Conservation (phyloP, 2,113 vertebrate species). For the Holacanthus passer region DNA sequence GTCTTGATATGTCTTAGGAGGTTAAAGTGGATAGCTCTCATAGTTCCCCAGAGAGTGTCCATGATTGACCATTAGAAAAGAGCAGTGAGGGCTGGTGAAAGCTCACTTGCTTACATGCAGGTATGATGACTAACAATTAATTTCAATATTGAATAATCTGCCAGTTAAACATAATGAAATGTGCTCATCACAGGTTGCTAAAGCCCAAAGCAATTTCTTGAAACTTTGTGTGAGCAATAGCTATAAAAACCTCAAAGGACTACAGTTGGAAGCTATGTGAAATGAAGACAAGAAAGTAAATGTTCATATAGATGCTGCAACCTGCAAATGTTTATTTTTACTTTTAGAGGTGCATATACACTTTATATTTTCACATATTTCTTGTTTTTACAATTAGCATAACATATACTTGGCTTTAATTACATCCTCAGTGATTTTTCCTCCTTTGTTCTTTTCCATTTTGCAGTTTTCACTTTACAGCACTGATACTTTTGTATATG, state of each 20-base stretch:
- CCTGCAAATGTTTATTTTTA: slow-evolving; percentile 10
- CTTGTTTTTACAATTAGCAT: neutral
- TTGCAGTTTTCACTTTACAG: neutral
- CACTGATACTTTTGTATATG: neutral
- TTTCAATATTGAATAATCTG: slow-evolving; percentile 1
- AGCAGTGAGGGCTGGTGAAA: neutral
- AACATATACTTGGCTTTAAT: neutral
- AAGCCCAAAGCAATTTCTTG: neutral
- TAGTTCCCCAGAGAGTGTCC: slow-evolving; percentile 15
- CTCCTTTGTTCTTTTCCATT: neutral
- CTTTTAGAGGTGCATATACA: neutral
- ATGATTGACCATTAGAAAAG: neutral
- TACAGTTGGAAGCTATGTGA: neutral
- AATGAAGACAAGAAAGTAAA: slow-evolving; percentile 9
- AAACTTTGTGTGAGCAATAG: neutral
- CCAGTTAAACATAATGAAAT: neutral
- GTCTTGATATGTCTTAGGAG: slow-evolving; percentile 7
- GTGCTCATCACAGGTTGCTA: slow-evolving; percentile 5
- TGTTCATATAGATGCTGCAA: neutral
- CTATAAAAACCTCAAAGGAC: neutral
- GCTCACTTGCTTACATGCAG: slow-evolving; percentile 1
- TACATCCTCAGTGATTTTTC: neutral
- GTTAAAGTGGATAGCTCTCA: neutral
- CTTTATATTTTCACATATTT: neutral
- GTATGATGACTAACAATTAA: neutral